These are phyloP conservation scores for Mya arenaria DNA, from an alignment of 1,140 invertebrate species.

Conservation along the genomic window DNA sequence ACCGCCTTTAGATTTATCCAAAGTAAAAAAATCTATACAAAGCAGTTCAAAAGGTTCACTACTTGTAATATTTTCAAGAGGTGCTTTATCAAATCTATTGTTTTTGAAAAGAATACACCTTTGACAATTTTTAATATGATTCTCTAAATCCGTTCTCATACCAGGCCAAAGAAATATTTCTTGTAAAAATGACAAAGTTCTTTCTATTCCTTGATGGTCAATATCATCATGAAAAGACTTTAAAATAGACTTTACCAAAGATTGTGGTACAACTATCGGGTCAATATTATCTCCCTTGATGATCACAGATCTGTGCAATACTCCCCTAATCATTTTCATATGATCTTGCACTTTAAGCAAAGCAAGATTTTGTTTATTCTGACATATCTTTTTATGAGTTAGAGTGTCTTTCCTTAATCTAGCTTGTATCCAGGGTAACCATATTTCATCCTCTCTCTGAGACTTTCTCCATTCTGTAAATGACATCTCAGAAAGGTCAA, in stretches of 20 bases:
- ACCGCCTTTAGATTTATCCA: constrained; percentile 54
- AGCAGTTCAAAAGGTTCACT: not conserved
- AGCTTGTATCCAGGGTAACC: too few species aligned
- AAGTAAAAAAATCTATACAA: constrained; percentile 48
- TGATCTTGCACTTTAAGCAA: not conserved
- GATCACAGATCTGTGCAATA: not conserved
- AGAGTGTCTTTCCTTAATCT: too few species aligned
- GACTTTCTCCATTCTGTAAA: too few species aligned
- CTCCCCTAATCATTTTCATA: not conserved
- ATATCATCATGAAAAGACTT: constrained; percentile 29
- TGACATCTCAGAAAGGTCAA: too few species aligned
- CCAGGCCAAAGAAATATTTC: constrained; percentile 47
- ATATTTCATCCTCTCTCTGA: too few species aligned
- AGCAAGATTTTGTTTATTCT: not conserved
- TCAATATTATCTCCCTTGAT: not conserved
- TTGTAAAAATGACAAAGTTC: constrained; percentile 10
- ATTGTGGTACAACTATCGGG: not conserved
- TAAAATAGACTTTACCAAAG: not conserved
- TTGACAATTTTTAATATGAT: not conserved
- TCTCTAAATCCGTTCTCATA: not conserved
- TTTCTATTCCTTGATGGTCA: constrained; percentile 37
- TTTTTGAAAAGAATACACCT: not conserved
- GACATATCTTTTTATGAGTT: too few species aligned
- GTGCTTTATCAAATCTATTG: not conserved
- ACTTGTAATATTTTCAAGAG: not conserved